Evolutionary conservation across 2,888 invertebrate genomes (phyloP).

Genomic region (Oithona nana): DNA sequence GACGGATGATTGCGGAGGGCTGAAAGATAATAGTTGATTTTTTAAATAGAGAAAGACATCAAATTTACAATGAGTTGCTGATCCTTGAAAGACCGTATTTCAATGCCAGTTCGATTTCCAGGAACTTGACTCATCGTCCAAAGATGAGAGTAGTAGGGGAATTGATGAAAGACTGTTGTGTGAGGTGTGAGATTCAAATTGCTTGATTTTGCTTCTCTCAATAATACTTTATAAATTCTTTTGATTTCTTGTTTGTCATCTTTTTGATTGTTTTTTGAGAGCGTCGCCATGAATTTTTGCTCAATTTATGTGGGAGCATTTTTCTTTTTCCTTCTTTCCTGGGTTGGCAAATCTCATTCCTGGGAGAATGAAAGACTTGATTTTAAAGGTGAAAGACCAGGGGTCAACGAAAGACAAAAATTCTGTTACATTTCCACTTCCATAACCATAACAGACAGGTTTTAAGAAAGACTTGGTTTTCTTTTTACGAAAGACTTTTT

Average conservation of each 20-base stretch:
- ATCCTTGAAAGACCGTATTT: neutral
- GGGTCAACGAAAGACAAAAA: neutral
- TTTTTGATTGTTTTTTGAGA: neutral
- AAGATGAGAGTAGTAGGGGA: too few relatives aligned
- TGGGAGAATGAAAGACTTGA: neutral
- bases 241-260: too few relatives aligned
- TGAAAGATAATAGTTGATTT: neutral
- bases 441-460: too few relatives aligned
- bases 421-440: too few relatives aligned
- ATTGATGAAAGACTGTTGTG: conserved; percentile 15
- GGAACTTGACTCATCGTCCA: neutral
- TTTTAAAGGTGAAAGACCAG: neutral
- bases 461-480: neutral
- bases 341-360: neutral
- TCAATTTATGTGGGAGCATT: neutral
- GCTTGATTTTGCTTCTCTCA: neutral
- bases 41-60: neutral
- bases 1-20: neutral
- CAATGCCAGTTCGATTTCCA: neutral
- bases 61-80: neutral
- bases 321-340: neutral
- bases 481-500: neutral
- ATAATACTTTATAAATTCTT: neutral
- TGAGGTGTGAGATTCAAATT: conserved; percentile 12
- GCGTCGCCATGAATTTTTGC: neutral